These are phyloP conservation scores for Porites cylindrica DNA, from an alignment of 92 coral and sea anemone species.

Conservation along the genomic window DNA sequence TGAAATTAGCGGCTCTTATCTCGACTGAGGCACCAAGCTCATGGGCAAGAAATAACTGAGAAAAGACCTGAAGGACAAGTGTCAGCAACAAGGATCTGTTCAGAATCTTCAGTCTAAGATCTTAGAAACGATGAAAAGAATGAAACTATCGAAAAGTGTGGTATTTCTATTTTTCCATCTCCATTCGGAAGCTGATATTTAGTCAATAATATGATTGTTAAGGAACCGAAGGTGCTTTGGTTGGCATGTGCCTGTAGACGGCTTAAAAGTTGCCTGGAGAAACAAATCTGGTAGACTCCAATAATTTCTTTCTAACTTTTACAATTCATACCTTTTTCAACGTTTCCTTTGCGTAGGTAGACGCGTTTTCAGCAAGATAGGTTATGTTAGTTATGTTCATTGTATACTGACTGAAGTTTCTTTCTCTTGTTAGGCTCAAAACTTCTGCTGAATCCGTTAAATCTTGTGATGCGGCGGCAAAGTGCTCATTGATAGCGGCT, in stretches of 20 bases:
- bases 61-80: slow-evolving; percentile 53
- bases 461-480: neutral
- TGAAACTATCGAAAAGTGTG: too few relatives aligned
- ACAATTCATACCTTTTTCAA: slow-evolving; percentile 58
- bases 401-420: slow-evolving; percentile 36
- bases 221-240: too few relatives aligned
- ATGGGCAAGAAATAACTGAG: slow-evolving; percentile 66
- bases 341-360: slow-evolving; percentile 55
- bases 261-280: too few relatives aligned
- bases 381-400: slow-evolving; percentile 17
- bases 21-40: slow-evolving; percentile 50
- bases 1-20: slow-evolving; percentile 47
- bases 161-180: too few relatives aligned
- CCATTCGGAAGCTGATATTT: too few relatives aligned
- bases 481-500: slow-evolving; percentile 12
- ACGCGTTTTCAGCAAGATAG: slow-evolving; percentile 66
- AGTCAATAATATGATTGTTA: too few relatives aligned
- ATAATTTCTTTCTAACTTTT: neutral
- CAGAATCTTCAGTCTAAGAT: too few relatives aligned
- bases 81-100: too few relatives aligned
- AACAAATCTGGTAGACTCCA: neutral
- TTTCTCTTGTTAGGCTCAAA: neutral
- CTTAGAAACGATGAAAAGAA: too few relatives aligned
- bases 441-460: slow-evolving; percentile 7
- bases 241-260: too few relatives aligned